These are phyloP conservation scores for Channa striata DNA, from an alignment of 2,797 vertebrate species.

Conservation along the genomic window DNA sequence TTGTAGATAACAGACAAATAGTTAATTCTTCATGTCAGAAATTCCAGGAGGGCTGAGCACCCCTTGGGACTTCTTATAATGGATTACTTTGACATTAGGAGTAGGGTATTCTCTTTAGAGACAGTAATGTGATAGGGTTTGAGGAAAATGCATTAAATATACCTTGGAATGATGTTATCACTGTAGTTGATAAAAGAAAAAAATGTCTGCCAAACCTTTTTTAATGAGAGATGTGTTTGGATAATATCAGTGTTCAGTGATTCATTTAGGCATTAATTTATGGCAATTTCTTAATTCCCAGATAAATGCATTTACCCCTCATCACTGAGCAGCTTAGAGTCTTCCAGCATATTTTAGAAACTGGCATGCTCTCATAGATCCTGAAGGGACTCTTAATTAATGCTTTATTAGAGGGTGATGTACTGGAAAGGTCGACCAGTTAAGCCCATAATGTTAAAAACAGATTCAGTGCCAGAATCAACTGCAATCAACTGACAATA, in stretches of 20 bases:
- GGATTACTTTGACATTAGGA: conserved; percentile 18
- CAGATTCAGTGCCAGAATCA: conserved; percentile 7
- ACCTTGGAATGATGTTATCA: conserved; percentile 7
- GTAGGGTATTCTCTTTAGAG: conserved; percentile 13
- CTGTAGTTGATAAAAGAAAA: conserved; percentile 24
- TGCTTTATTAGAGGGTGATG: conserved; percentile 43
- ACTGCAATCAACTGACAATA: not conserved
- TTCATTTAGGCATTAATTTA: conserved; percentile 29
- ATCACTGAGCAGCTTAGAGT: conserved; percentile 12
- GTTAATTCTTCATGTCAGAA: conserved; percentile 12
- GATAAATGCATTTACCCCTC: conserved; percentile 28
- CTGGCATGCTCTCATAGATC: conserved; percentile 18
- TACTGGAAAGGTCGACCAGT: conserved; percentile 43
- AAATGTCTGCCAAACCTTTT: conserved; percentile 26
- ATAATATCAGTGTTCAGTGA: conserved; percentile 28
- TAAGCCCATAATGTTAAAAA: conserved; percentile 33
- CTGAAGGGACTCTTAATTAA: conserved; percentile 51
- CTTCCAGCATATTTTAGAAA: conserved; percentile 26
- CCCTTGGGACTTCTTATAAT: conserved; percentile 14
- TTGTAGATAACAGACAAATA: conserved; percentile 24
- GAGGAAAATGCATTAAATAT: conserved; percentile 27
- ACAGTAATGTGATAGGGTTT: conserved; percentile 18
- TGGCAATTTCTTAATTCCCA: conserved; percentile 36
- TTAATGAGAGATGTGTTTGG: conserved; percentile 27
- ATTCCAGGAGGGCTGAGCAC: conserved; percentile 10